These are phyloP conservation scores for Pipra filicauda DNA, from an alignment of 2,113 vertebrate species.

Conservation along the genomic window DNA sequence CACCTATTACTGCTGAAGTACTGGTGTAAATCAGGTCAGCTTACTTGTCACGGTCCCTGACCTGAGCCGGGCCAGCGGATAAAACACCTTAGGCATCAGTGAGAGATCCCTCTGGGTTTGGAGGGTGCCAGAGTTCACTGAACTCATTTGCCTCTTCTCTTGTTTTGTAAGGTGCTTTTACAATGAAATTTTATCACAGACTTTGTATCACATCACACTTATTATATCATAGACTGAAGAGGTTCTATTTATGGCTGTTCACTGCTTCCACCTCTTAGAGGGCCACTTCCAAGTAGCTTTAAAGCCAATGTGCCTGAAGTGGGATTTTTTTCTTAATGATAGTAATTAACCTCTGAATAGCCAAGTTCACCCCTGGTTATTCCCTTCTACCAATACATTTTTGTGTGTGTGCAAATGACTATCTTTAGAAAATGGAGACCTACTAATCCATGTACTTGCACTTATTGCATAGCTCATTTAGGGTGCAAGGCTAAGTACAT, in stretches of 20 bases:
- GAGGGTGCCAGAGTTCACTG: neutral
- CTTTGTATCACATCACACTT: slow-evolving; percentile 37
- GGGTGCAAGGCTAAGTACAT: neutral
- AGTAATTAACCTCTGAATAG: slow-evolving; percentile 28
- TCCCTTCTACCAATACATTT: neutral
- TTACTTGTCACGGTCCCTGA: neutral
- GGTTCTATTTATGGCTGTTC: slow-evolving; percentile 35
- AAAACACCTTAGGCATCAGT: neutral
- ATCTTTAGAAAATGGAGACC: neutral
- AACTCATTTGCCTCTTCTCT: slow-evolving; percentile 35
- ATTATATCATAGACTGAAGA: slow-evolving; percentile 21
- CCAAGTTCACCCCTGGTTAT: neutral
- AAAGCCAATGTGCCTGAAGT: neutral
- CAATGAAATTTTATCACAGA: slow-evolving; percentile 14
- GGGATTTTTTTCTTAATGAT: neutral
- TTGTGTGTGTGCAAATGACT: neutral
- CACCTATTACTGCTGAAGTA: neutral
- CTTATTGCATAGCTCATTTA: neutral
- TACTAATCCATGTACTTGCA: neutral
- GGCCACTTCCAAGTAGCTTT: neutral
- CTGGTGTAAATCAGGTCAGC: neutral
- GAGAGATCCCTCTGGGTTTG: neutral
- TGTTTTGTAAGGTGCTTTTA: neutral
- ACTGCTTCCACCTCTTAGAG: slow-evolving; percentile 22
- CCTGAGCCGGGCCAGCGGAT: neutral